Evolutionary conservation across 1,140 invertebrate species (phyloP).

Genomic region (Drosophila kikkawai): DNA sequence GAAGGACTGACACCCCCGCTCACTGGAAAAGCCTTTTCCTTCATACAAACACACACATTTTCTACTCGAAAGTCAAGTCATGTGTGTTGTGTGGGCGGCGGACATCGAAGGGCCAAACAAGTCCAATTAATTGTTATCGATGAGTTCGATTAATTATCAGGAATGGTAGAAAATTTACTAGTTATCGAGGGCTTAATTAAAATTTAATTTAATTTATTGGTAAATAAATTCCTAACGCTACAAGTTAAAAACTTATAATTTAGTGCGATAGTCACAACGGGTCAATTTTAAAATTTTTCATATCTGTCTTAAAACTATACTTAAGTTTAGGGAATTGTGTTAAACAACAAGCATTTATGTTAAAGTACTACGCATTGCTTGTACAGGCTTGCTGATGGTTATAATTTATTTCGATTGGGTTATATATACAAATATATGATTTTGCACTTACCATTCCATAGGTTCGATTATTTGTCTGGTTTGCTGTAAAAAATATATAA

Average conservation of each 20-base stretch:
- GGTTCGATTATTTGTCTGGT: not conserved
- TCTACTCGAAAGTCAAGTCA: not conserved
- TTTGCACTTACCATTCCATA: not conserved
- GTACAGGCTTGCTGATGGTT: no score
- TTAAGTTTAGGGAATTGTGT: no score
- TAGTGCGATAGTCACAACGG: no score
- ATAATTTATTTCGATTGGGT: no score
- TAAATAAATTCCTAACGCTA: no score
- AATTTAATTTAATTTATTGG: no score
- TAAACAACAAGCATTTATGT: no score
- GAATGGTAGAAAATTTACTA: not conserved
- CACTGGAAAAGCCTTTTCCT: slow-evolving; percentile 20
- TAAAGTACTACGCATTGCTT: no score
- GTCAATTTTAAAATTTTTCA: no score
- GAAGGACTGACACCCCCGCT: slow-evolving; percentile 29
- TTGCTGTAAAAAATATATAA: not conserved
- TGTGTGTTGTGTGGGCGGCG: slow-evolving; percentile 21
- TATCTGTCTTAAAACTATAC: no score
- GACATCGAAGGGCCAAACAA: slow-evolving; percentile 34
- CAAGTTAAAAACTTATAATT: no score
- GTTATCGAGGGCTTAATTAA: no score
- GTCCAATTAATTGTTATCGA: slow-evolving; percentile 33
- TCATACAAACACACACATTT: not conserved
- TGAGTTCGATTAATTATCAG: slow-evolving; percentile 13
- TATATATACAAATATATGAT: not conserved